phyloP scores from a whole-genome alignment of 2,888 invertebrate genomes.

The Homarus gammarus region DNA sequence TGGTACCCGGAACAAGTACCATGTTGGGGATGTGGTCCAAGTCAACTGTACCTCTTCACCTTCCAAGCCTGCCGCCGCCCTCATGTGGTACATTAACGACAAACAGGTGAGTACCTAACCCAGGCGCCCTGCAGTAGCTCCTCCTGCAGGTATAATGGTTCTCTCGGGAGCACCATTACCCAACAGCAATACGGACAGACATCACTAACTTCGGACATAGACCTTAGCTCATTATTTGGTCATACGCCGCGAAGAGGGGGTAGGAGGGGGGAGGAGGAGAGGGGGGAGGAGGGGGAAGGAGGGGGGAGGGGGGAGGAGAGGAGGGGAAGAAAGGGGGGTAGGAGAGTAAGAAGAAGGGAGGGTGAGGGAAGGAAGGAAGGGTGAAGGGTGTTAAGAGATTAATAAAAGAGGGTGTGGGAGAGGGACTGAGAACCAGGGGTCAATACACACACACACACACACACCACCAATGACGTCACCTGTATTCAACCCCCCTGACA shows the following conservation, averaged over 20 bases:
- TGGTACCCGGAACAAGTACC: constrained; percentile 32
- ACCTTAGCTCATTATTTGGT: background rate
- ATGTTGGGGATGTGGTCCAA: constrained; percentile 67
- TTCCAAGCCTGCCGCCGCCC: constrained; percentile 63
- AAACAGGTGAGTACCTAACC: constrained; percentile 64
- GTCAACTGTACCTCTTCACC: constrained; percentile 67
- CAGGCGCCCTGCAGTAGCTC: too few species aligned
- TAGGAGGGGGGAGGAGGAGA: background rate
- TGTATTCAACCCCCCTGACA: too few species aligned
- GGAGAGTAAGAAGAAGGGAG: too few species aligned
- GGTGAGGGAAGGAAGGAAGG: background rate
- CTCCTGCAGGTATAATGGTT: too few species aligned
- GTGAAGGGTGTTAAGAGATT: background rate
- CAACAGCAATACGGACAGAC: background rate
- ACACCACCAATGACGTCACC: too few species aligned
- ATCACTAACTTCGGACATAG: background rate
- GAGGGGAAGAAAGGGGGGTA: too few species aligned
- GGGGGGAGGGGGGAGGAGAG: background rate
- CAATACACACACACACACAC: too few species aligned
- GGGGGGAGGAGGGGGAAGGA: background rate
- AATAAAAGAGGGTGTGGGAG: background rate
- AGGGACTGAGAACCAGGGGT: too few species aligned
- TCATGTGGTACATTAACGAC: constrained; percentile 73
- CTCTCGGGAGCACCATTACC: too few species aligned
- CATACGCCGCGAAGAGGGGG: too few species aligned